phyloP scores from a whole-genome alignment of 2,113 vertebrate genomes.

The Osmerus eperlanus region DNA sequence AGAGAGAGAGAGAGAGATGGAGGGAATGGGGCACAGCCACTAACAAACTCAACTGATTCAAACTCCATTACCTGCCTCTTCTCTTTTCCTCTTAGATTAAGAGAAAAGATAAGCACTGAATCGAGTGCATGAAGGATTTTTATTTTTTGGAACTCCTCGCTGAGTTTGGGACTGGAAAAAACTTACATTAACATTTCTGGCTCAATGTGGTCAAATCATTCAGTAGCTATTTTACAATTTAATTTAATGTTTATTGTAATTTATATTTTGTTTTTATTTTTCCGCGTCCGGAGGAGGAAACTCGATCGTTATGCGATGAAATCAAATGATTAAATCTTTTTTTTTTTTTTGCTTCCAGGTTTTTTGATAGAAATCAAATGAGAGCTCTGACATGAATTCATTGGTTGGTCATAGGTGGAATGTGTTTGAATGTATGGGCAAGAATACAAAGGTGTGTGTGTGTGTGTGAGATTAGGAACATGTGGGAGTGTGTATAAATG shows the following conservation, averaged over 20 bases:
- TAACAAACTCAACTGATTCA: constrained; percentile 63
- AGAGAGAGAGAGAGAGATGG: constrained; percentile 25
- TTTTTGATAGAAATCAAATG: constrained; percentile 43
- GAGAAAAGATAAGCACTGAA: constrained; percentile 52
- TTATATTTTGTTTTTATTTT: constrained; percentile 62
- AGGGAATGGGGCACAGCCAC: constrained; percentile 57
- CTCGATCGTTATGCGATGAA: constrained; percentile 57
- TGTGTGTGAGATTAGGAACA: constrained; percentile 22
- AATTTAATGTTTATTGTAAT: constrained; percentile 69
- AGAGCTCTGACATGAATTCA: constrained; percentile 38
- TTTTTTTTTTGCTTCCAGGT: constrained; percentile 26
- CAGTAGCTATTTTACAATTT: constrained; percentile 56
- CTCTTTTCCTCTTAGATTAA: constrained; percentile 43
- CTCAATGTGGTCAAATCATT: constrained; percentile 61
- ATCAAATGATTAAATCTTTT: constrained; percentile 51
- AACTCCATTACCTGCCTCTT: constrained; percentile 52
- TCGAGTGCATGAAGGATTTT: constrained; percentile 60
- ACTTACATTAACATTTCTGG: constrained; percentile 59
- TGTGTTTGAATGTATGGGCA: constrained; percentile 8
- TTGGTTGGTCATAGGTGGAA: constrained; percentile 25
- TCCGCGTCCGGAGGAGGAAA: constrained; percentile 58
- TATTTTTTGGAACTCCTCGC: constrained; percentile 47
- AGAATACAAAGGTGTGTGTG: neutral
- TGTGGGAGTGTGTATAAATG: constrained; percentile 35
- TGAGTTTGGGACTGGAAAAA: constrained; percentile 50